Conservation (phyloP, 1,140 invertebrate genomes). For the Mercenaria mercenaria region DNA sequence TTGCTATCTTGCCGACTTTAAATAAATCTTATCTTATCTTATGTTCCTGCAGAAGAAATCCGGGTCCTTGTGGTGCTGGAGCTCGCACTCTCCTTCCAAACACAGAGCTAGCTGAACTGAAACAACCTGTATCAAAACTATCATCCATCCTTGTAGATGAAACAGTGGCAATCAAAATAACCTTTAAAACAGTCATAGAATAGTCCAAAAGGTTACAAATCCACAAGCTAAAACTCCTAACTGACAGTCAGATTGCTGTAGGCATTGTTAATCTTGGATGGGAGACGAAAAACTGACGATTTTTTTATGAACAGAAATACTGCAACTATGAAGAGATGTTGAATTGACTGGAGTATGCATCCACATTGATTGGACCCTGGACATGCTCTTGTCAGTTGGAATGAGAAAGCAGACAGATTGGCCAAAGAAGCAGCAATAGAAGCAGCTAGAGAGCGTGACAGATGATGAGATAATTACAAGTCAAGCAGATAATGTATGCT, state of each 20-base stretch:
- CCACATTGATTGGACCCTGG: neutral
- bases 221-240: neutral
- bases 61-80: too few species aligned
- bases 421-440: too few species aligned
- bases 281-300: neutral
- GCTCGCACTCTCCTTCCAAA: neutral
- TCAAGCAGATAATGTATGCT: neutral
- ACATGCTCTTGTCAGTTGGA: neutral
- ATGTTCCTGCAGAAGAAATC: constrained; percentile 20
- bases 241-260: constrained; percentile 22
- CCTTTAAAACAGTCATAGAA: constrained; percentile 12
- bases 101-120: neutral
- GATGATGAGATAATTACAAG: too few species aligned
- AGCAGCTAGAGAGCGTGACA: neutral
- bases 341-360: too few species aligned
- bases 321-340: too few species aligned
- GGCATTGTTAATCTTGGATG: constrained; percentile 5
- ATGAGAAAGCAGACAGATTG: constrained; percentile 19
- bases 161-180: constrained; percentile 19
- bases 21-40: too few species aligned
- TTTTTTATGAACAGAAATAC: neutral
- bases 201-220: neutral
- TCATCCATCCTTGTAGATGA: too few species aligned
- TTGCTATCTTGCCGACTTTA: too few species aligned
- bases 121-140: too few species aligned